Evolutionary conservation across 2,113 vertebrate genomes (phyloP), one percentile per base, ranked within the genome.

Genomic region (Theropithecus gelada): DNA sequence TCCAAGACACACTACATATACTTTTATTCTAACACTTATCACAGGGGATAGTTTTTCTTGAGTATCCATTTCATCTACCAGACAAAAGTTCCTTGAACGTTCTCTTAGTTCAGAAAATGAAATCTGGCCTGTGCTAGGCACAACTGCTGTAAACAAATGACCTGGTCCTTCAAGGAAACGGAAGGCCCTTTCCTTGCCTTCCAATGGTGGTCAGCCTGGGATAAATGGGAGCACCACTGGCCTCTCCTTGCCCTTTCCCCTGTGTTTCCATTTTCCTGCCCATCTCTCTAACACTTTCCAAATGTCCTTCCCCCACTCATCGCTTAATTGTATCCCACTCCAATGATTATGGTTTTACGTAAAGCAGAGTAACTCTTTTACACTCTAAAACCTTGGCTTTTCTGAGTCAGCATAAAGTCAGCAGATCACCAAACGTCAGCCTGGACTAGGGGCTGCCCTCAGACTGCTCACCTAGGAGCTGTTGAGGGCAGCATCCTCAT

Each of bases 11-110:
- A 9, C 9, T 3, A 1, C 50, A 13, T 23, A 22, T 18, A 20
- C 3, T 4, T 79, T 68, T 45, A 61, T 89, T 52, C 64, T 5
- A n/a, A 75, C 22, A 0, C 20, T 25, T 68, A 3, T 2, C 72
- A 5, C 6, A 12, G 83, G 23, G 11, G 1, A 6, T 0, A 20
- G 11, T 17, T 70, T 32, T 16, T 6, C 23, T 3, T 3, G 27
- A 22, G 5, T 22, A 6, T 16, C 85, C 57, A 66, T 8, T 66
- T 30, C 20, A 16, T 79, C 70, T 50, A 6, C 12, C 4, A 16
- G 11, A 50, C 48, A 59, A 14, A 22, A 32, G 86, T 14, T 5
- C 6, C 22, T 32, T 22, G 45, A 20, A 50, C 8, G 0, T 55
- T n/a, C 76, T 50, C 45, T 38, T 5, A 18, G 22, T 48, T 52